phyloP scores from a whole-genome alignment of 2,113 vertebrate genomes.

The Crotophaga sulcirostris region DNA sequence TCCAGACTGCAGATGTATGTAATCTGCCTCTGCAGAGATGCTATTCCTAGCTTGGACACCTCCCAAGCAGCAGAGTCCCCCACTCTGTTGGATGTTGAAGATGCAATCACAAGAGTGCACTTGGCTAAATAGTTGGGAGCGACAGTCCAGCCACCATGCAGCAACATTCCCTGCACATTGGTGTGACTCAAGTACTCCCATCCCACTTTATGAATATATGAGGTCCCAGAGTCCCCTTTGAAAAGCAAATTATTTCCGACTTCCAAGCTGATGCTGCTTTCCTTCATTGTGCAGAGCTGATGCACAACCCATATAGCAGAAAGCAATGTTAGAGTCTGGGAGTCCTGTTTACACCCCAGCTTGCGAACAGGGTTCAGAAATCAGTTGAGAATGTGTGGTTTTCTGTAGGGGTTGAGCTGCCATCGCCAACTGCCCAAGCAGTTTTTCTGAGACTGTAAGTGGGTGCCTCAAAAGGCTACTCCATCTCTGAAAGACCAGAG shows the following conservation, averaged over 20 bases:
- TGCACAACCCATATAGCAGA: not conserved
- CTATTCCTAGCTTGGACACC: not conserved
- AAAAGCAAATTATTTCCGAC: not conserved
- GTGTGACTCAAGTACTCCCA: not conserved
- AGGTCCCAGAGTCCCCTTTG: not conserved
- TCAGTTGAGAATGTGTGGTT: not conserved
- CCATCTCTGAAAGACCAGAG: not conserved
- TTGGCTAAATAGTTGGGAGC: too few relatives aligned
- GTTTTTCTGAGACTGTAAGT: not conserved
- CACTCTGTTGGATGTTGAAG: not conserved
- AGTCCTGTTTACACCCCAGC: not conserved
- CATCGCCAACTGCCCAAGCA: not conserved
- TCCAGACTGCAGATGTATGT: not conserved
- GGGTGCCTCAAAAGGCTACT: not conserved
- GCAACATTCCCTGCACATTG: not conserved
- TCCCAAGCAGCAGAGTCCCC: not conserved
- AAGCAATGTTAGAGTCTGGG: not conserved
- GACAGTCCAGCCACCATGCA: not conserved
- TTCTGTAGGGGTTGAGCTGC: not conserved
- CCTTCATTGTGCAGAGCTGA: not conserved
- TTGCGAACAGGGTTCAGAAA: not conserved
- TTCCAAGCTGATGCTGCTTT: not conserved
- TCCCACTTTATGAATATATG: not conserved
- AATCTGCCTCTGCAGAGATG: not conserved
- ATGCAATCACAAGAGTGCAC: not conserved